Evolutionary conservation across 2,113 vertebrate genomes (phyloP).

Genomic region (Salvator merianae): DNA sequence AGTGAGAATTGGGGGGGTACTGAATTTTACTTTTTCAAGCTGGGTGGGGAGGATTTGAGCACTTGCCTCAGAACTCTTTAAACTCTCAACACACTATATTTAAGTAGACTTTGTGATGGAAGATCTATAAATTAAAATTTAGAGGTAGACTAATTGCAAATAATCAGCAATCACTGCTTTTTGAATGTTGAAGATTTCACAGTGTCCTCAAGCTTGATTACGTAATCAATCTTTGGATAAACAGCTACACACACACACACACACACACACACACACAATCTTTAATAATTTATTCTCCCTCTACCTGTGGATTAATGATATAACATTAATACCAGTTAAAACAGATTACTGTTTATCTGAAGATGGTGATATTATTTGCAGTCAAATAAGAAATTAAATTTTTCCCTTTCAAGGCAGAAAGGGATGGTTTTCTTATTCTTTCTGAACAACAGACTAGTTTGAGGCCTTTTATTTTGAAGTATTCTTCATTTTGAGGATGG

Average conservation of each 20-base stretch:
- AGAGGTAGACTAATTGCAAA: slow-evolving; percentile 59
- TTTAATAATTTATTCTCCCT: slow-evolving; percentile 52
- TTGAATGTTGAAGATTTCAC: slow-evolving; percentile 54
- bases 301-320: slow-evolving; percentile 42
- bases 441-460: not conserved
- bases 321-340: slow-evolving; percentile 59
- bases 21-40: too few species aligned
- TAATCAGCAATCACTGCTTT: slow-evolving; percentile 40
- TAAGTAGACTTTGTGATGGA: slow-evolving; percentile 29
- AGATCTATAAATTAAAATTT: slow-evolving; percentile 43
- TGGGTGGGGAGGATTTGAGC: too few species aligned
- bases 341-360: slow-evolving; percentile 57
- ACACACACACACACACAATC: too few species aligned
- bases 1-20: too few species aligned
- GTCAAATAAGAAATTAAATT: slow-evolving; percentile 56
- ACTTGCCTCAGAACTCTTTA: slow-evolving; percentile 5
- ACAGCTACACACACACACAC: too few species aligned
- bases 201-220: slow-evolving; percentile 55
- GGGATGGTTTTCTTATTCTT: not conserved
- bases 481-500: not conserved
- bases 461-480: not conserved
- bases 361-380: slow-evolving; percentile 40
- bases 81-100: not conserved
- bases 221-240: slow-evolving; percentile 59
- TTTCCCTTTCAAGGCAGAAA: slow-evolving; percentile 11